Base-by-base conservation (phyloP, 1,140 invertebrate species). In the Ditylenchus dipsaci region DNA sequence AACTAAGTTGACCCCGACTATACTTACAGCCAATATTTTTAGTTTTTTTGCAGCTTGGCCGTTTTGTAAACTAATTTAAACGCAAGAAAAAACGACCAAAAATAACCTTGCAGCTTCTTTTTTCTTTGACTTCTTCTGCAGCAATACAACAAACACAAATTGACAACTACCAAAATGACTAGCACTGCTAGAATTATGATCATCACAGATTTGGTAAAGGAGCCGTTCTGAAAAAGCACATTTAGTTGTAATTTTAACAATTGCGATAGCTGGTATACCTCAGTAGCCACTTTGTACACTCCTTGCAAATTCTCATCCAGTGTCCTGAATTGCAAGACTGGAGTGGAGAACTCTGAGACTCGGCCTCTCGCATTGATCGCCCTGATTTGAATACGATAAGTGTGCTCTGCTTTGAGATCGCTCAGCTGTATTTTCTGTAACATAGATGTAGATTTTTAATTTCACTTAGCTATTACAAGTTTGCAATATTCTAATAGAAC, bases 311-410 rank as follows among this genome's bases (percentile, higher is more conserved):
- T 77, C 67, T 80, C 74, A 42, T 69, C 73, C 45, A 75, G 30
- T 11, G 78, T 80, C 49, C 63, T 56, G 21, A 80, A 60, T 5
- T 63, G 23, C 8, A 78, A 29, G n/a, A 63, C 65, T 43, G 72
- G 72, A 42, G 47, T 45, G 13, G 78, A 72, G 8, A 78, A 72
- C 26, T 77, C 71, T 11, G 80, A 82, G 19, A 68, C 65, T 13
- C 68, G 65, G 17, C 75, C 79, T 33, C 74, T 73, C 11, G 62
- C 63, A 63, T 82, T 82, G 19, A 81, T 79, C n/a, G 80, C 66
- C 15, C 80, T 63, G 27, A 82, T 68, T 75, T 82, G 80, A 38
- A 76, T 62, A 43, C 38, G 64, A 62, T 83, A 83, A 15, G 60
- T 47, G n/a, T 67, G 69, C 17, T 68, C 65, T 1, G 67, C 62